These are phyloP conservation scores for Zaprionus tsacasi DNA, from an alignment of 1,140 invertebrate species.

Conservation along the genomic window DNA sequence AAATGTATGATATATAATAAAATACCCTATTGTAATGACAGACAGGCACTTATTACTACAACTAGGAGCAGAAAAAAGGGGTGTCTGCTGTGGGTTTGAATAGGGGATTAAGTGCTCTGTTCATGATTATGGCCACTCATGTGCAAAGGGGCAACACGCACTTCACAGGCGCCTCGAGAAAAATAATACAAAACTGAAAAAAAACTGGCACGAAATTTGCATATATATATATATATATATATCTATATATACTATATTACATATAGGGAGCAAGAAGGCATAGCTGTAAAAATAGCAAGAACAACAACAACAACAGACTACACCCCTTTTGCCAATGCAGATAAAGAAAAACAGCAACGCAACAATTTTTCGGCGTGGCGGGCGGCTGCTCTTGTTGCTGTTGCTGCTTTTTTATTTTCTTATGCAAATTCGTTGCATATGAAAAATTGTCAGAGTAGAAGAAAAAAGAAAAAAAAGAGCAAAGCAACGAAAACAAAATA, in stretches of 20 bases:
- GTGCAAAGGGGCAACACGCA: conserved; percentile 24
- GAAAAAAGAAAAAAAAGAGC: conserved; percentile 7
- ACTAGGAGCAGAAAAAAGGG: too few species aligned
- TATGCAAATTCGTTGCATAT: conserved; percentile 81
- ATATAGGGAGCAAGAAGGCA: conserved; percentile 31
- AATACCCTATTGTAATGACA: not conserved
- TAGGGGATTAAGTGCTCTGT: conserved; percentile 10
- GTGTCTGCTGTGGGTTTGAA: not conserved
- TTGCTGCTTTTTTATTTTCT: conserved; percentile 69
- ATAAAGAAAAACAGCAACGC: conserved; percentile 68
- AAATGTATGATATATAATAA: too few species aligned
- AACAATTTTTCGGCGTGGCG: conserved; percentile 73
- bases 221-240: conserved; percentile 62
- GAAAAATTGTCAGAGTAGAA: conserved; percentile 63
- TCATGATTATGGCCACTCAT: conserved; percentile 65
- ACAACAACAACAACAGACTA: conserved; percentile 39
- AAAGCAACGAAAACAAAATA: conserved; percentile 5
- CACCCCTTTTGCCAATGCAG: not conserved
- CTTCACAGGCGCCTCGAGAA: not conserved
- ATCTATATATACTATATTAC: conserved; percentile 51
- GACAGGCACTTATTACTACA: not conserved
- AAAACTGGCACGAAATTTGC: conserved; percentile 70
- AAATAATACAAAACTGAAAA: conserved; percentile 30
- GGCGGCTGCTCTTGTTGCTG: conserved; percentile 20
- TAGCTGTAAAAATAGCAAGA: conserved; percentile 45